A percentile compares a stretch with the other conserved stretches of the same genome.
phyloP scores from a whole-genome alignment of 2,888 invertebrate species.

The Erannis defoliaria region DNA sequence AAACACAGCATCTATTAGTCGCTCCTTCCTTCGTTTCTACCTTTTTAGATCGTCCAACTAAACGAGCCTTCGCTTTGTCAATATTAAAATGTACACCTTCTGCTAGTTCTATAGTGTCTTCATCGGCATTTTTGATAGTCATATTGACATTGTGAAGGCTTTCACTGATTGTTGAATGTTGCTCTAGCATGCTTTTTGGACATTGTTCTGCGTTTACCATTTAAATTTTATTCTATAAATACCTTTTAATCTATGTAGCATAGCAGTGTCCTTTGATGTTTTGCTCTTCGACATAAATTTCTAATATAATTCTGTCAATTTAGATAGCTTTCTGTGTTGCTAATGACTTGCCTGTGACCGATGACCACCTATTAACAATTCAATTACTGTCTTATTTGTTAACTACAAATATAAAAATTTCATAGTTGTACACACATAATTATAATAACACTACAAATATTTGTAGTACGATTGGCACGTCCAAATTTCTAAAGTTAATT shows the following conservation, averaged over 20 bases:
- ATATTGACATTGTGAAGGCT: conserved; percentile 69
- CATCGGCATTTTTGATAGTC: conserved; percentile 31
- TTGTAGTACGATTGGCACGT: conserved; percentile 58
- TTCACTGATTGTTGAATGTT: conserved; percentile 62
- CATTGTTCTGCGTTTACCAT: conserved; percentile 63
- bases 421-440: conserved; percentile 42
- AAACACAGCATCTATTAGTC: conserved; percentile 78
- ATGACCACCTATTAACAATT: not conserved
- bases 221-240: not conserved
- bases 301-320: conserved; percentile 36
- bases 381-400: not conserved
- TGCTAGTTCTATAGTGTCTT: conserved; percentile 19
- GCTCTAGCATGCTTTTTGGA: conserved; percentile 74
- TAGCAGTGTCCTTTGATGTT: conserved; percentile 38
- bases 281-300: conserved; percentile 31
- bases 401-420: conserved; percentile 36
- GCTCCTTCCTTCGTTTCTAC: conserved; percentile 85
- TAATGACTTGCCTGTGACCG: conserved; percentile 34
- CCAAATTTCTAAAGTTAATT: conserved; percentile 49
- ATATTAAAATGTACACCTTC: conserved; percentile 56
- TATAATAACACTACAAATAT: conserved; percentile 36
- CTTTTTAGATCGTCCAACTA: conserved; percentile 86
- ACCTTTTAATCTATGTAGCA: conserved; percentile 17
- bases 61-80: conserved; percentile 71
- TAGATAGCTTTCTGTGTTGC: conserved; percentile 36